A percentile compares a stretch with the other conserved stretches of the same genome.
Evolutionary conservation across 2,888 invertebrate genomes (phyloP).

Genomic region (Troglohyphantes excavatus): DNA sequence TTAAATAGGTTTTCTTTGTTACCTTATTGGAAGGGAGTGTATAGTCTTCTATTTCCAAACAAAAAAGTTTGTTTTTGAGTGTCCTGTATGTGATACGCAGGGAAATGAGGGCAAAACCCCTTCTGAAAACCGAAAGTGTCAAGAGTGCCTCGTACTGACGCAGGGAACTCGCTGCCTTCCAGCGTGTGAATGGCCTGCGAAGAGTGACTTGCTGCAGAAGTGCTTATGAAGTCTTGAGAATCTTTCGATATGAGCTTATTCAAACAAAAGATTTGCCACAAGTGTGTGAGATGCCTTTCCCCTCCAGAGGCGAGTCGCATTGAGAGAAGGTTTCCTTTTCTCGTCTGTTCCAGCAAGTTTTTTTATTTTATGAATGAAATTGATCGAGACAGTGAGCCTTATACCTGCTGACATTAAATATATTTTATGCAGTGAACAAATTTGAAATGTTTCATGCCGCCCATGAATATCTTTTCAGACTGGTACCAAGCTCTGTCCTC

Average conservation of each 20-base stretch:
- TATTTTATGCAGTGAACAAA: no score
- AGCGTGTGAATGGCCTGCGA: slow-evolving; percentile 38
- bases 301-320: slow-evolving; percentile 10
- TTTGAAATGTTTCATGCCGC: no score
- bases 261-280: slow-evolving; percentile 46
- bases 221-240: slow-evolving; percentile 68
- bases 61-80: background rate
- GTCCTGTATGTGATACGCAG: slow-evolving; percentile 3
- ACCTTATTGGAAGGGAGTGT: no score
- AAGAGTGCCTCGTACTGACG: slow-evolving; percentile 61
- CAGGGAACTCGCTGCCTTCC: slow-evolving; percentile 55
- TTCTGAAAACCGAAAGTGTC: background rate
- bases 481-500: no score
- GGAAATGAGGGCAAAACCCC: background rate
- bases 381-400: no score
- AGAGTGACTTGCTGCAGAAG: slow-evolving; percentile 40
- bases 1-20: background rate
- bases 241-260: slow-evolving; percentile 69
- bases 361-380: no score
- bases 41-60: background rate
- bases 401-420: no score
- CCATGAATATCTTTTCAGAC: no score
- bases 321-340: no score
- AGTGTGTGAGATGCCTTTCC: slow-evolving; percentile 33
- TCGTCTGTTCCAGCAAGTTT: no score